Conservation (phyloP, 2,888 invertebrate species). For the Volucella zonaria region DNA sequence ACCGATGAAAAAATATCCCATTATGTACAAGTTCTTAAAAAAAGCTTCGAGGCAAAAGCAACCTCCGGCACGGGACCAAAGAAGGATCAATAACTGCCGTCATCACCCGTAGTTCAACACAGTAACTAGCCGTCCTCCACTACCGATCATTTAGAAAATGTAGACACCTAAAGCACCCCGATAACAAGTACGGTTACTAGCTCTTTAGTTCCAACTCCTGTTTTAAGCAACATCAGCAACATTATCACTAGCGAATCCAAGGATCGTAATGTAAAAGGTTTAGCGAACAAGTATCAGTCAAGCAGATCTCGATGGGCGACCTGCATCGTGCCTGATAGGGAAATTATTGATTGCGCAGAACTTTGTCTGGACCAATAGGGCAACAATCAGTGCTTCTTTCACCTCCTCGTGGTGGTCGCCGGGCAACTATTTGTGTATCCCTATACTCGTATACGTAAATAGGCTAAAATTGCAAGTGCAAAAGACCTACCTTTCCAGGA, state of each 20-base stretch:
- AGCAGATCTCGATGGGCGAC: constrained; percentile 80
- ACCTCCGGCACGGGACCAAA: constrained; percentile 74
- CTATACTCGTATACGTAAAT: too few species aligned
- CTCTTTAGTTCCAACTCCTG: constrained; percentile 53
- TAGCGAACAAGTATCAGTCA: constrained; percentile 90
- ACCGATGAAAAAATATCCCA: constrained; percentile 84
- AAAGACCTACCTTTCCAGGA: too few species aligned
- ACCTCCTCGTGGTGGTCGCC: too few species aligned
- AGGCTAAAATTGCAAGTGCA: too few species aligned
- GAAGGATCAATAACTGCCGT: constrained; percentile 84
- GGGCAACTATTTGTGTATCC: too few species aligned
- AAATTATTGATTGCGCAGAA: too few species aligned
- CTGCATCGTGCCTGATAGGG: too few species aligned
- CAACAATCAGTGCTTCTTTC: too few species aligned
- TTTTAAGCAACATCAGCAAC: constrained; percentile 56
- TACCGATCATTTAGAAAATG: constrained; percentile 54
- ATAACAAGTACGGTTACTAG: constrained; percentile 36
- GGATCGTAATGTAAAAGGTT: constrained; percentile 88
- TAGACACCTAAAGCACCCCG: constrained; percentile 43
- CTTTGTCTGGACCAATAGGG: too few species aligned
- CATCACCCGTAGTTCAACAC: constrained; percentile 86
- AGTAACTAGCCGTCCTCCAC: constrained; percentile 56
- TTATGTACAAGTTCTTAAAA: constrained; percentile 92
- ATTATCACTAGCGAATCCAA: constrained; percentile 82
- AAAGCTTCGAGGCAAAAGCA: constrained; percentile 92